Base-by-base conservation (phyloP, 1,140 invertebrate species). In the Drosophila mojavensis region DNA sequence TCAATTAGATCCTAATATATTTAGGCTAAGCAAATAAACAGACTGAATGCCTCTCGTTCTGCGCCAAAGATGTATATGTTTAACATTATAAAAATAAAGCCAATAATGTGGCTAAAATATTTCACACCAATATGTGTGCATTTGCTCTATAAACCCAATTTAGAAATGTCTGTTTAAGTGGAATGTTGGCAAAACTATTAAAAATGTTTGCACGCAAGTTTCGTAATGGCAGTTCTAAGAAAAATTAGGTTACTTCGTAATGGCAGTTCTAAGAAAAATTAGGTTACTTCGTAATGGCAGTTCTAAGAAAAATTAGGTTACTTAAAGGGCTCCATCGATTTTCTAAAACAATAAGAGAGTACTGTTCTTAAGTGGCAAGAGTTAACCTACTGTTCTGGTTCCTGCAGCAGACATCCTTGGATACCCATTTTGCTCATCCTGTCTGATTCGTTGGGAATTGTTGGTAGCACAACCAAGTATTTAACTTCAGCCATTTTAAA, bases 351-450 rank as follows among this genome's bases (percentile, higher is more conserved):
- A 17, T 20, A 15, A 15, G 0, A 47, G 3, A 11, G 11, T 33
- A 39, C 28, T 26, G 20, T 36, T 47, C 3, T 6, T 33, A 26
- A 76, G 56, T 26, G 36, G 36, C 4, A 47, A 17, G 43, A 13
- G 26, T 39, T 13, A 10, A 75, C 83, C 77, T 73, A 88, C 83
- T 89, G 73, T 53, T 88, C 58, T 7, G 83, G 68, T 13, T 72
- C 13, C 24, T 63, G 45, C 11, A 55, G 53, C 13, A 88, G 33
- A 5, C 13, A 59, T 33, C 79, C 83, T 47, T 33, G 58, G 24
- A 88, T 26, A 24, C 60, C 30, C 9, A 88, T 2, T 54, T 79
- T 60, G 5, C 48, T 66, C n/a, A 88, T 48, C 20, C 68, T 70
- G 56, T 77, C 59, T 26, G 64, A 51, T 2, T 48, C 28, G 33